phyloP scores from a whole-genome alignment of 1,140 invertebrate genomes.

The Drosophila littoralis region DNA sequence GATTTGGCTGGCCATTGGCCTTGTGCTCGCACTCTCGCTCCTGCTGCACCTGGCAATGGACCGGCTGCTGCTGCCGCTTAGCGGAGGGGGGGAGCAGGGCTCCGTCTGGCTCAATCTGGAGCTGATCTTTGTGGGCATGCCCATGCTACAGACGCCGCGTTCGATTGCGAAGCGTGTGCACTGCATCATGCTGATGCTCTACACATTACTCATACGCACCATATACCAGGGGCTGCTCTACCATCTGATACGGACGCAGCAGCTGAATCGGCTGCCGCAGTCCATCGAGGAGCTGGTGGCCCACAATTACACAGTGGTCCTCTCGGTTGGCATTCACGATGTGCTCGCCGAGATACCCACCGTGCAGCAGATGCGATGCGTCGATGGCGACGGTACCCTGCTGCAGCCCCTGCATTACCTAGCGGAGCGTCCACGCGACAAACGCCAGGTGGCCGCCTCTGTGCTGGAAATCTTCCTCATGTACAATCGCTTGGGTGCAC shows the following conservation, averaged over 20 bases:
- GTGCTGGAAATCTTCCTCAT: slow-evolving; percentile 47
- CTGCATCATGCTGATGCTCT: slow-evolving; percentile 61
- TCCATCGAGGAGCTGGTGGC: slow-evolving; percentile 55
- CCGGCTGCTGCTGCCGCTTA: slow-evolving; percentile 17
- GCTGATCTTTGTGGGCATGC: slow-evolving; percentile 70
- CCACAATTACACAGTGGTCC: slow-evolving; percentile 57
- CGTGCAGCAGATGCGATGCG: slow-evolving; percentile 51
- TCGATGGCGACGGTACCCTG: slow-evolving; percentile 6
- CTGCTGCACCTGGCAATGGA: slow-evolving; percentile 43
- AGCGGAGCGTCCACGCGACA: slow-evolving; percentile 4
- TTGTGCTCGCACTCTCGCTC: slow-evolving; percentile 44
- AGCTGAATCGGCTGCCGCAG: slow-evolving; percentile 54
- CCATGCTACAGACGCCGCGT: slow-evolving; percentile 30
- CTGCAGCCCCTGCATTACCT: slow-evolving; percentile 41
- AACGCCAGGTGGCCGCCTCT: slow-evolving; percentile 39
- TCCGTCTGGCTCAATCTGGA: slow-evolving; percentile 23
- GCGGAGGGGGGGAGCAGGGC: neutral
- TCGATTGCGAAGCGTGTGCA: slow-evolving; percentile 49
- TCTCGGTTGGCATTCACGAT: slow-evolving; percentile 35
- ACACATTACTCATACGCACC: slow-evolving; percentile 67
- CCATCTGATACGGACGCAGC: slow-evolving; percentile 66
- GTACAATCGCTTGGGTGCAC: slow-evolving; percentile 42
- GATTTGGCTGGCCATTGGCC: slow-evolving; percentile 56
- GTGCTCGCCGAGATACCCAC: slow-evolving; percentile 47
- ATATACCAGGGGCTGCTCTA: slow-evolving; percentile 70